Percentiles rank a stretch among this genome's conserved stretches.
Conservation (phyloP, 2,797 vertebrate species). For the Peromyscus melanophrys region DNA sequence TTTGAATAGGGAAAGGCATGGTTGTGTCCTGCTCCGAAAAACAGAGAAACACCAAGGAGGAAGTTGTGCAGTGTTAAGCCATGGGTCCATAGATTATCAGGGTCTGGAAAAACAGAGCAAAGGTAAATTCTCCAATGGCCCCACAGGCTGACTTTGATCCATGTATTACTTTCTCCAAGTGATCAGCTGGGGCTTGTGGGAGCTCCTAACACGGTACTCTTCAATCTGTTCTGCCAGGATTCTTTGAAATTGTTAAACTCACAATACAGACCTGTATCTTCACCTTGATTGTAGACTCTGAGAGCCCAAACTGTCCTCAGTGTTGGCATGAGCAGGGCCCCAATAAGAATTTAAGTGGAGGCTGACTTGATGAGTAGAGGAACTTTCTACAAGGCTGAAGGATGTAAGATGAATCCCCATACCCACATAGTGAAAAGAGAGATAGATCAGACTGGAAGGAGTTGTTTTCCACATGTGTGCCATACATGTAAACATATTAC, state of each 20-base stretch:
- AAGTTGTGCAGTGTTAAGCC: neutral
- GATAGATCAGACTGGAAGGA: neutral
- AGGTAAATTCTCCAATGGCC: neutral
- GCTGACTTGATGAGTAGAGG: neutral
- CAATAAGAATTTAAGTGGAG: neutral
- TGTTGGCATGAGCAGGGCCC: neutral
- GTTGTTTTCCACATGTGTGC: no score
- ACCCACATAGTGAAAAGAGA: neutral
- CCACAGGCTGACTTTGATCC: neutral
- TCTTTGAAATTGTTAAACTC: neutral
- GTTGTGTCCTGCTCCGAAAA: no score
- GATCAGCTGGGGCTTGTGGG: no score
- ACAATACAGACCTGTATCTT: neutral
- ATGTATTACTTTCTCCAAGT: neutral
- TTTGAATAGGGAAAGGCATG: neutral
- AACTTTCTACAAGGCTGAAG: neutral
- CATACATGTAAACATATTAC: neutral
- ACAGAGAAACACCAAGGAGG: neutral
- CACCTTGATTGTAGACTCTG: no score
- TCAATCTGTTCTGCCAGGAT: neutral
- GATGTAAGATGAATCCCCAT: neutral
- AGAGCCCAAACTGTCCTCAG: neutral
- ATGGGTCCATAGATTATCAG: no score
- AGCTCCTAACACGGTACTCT: neutral
- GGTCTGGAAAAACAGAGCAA: neutral